These are phyloP conservation scores for Drosophila sturtevanti DNA, from an alignment of 1,140 invertebrate species.

Conservation along the genomic window DNA sequence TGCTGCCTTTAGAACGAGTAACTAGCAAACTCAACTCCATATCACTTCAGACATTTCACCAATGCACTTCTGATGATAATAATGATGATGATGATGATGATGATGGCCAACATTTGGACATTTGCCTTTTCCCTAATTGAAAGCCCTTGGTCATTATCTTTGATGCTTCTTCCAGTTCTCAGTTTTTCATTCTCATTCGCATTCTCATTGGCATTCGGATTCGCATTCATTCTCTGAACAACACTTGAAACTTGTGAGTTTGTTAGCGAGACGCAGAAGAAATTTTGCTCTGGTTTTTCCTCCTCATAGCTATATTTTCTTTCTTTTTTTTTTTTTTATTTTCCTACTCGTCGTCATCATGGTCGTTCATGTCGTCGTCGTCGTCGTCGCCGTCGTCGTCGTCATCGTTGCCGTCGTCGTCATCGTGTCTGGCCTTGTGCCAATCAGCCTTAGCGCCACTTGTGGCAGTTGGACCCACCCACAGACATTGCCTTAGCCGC, in stretches of 20 bases:
- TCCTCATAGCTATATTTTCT: neutral
- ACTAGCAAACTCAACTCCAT: neutral
- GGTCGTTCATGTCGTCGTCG: neutral
- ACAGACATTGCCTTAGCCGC: neutral
- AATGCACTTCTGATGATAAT: neutral
- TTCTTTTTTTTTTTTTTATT: neutral
- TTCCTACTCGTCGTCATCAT: neutral
- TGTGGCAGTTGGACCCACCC: slow-evolving; percentile 56
- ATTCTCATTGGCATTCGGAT: slow-evolving; percentile 29
- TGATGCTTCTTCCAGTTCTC: slow-evolving; percentile 9
- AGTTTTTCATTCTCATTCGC: slow-evolving; percentile 1
- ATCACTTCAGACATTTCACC: neutral
- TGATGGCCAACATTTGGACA: slow-evolving; percentile 15
- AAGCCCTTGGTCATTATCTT: slow-evolving; percentile 68
- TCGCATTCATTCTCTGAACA: slow-evolving; percentile 48
- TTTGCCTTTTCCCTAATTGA: slow-evolving; percentile 63
- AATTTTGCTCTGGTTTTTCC: slow-evolving; percentile 34
- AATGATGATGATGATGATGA: neutral
- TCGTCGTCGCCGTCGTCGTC: neutral
- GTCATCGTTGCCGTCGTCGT: neutral
- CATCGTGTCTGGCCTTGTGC: slow-evolving; percentile 66
- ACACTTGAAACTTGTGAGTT: slow-evolving; percentile 65
- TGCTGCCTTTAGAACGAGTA: neutral
- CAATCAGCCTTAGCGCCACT: slow-evolving; percentile 74
- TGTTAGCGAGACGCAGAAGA: slow-evolving; percentile 31